Conservation (phyloP, 2,797 vertebrate genomes). For the Peromyscus attwateri region DNA sequence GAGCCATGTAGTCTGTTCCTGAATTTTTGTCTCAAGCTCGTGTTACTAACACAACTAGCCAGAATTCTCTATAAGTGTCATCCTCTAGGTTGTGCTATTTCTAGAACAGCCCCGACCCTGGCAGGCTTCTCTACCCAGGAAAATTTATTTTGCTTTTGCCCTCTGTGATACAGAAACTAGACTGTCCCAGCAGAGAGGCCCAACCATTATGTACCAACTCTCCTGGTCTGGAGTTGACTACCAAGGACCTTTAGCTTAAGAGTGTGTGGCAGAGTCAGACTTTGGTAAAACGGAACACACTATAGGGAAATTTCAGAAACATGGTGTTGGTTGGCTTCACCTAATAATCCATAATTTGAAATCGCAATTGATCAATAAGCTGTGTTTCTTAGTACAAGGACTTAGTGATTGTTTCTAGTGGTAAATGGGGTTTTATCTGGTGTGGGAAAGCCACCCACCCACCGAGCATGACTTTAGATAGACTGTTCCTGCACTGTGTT, state of each 20-base stretch:
- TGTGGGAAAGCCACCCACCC: neutral
- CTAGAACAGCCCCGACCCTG: neutral
- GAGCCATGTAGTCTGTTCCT: neutral
- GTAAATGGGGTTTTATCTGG: neutral
- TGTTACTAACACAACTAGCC: neutral
- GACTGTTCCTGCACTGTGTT: accelerated
- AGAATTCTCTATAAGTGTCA: neutral
- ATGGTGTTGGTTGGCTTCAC: neutral
- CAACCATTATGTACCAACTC: neutral
- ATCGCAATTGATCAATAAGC: constrained; percentile 12
- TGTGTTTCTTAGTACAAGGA: constrained; percentile 54
- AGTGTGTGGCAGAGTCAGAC: neutral
- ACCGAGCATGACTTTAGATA: neutral
- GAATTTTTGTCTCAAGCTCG: neutral
- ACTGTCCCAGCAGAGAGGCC: neutral
- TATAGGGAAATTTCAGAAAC: neutral
- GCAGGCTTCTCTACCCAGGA: neutral
- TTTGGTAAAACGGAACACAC: neutral
- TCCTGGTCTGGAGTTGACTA: neutral
- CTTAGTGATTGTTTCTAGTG: constrained; percentile 50
- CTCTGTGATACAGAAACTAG: neutral
- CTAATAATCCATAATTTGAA: constrained; percentile 52
- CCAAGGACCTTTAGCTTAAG: neutral
- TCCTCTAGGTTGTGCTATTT: neutral
- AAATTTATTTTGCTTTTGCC: neutral